Evolutionary conservation across 2,113 vertebrate genomes (phyloP).

Genomic region (Capreolus pygargus): DNA sequence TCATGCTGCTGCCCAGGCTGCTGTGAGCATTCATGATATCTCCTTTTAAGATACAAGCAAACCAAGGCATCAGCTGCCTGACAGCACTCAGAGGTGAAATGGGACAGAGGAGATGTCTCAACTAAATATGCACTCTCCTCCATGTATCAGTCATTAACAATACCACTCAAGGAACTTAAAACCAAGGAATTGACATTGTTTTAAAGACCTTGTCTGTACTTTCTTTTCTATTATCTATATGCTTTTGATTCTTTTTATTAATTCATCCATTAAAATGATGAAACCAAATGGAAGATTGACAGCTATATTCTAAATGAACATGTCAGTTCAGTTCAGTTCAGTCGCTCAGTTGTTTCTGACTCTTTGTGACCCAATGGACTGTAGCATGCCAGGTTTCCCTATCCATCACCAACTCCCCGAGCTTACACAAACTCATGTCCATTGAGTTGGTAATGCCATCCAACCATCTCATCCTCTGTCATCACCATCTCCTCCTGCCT

Average conservation of each 20-base stretch:
- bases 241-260: not conserved
- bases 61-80: not conserved
- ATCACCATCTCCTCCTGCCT: too few relatives aligned
- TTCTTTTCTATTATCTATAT: not conserved
- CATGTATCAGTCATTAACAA: accelerated
- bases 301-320: not conserved
- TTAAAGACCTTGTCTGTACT: not conserved
- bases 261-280: not conserved
- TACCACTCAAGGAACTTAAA: not conserved
- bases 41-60: not conserved
- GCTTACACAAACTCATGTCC: too few relatives aligned
- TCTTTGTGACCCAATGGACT: too few relatives aligned
- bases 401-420: too few relatives aligned
- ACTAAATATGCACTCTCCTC: not conserved
- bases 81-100: not conserved
- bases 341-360: too few relatives aligned
- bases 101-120: not conserved
- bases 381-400: too few relatives aligned
- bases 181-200: not conserved
- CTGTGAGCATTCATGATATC: not conserved
- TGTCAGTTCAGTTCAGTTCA: too few relatives aligned
- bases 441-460: too few relatives aligned
- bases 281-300: not conserved
- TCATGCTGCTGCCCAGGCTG: not conserved
- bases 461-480: too few relatives aligned